Base-by-base conservation (phyloP, 2,797 vertebrate species). In the Epinephelus coioides region DNA sequence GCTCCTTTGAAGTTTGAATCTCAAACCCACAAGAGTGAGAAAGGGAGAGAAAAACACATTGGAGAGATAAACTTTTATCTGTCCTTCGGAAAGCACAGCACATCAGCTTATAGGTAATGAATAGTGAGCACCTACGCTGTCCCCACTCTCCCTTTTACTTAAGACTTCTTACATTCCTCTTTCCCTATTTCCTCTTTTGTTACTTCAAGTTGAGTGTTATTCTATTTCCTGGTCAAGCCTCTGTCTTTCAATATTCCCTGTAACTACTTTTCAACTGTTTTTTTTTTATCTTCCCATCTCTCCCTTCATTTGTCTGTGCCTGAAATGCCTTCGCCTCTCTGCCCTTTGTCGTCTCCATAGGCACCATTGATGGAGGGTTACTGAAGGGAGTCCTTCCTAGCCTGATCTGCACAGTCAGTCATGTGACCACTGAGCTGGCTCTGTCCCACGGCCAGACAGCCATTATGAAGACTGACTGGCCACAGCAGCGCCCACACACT, bases 381-480 rank as follows among this genome's bases (percentile, higher is more conserved):
- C 51, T 75, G 79, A 84, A 63, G 82, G 65, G 62, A 77, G 73
- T 57, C 72, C 61, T 60, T 86, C 72, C 76, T 47, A 61, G 83
- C 61, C 78, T 77, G 80, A 77, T 88, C 71, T 81, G 46, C 77
- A 75, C 69, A 82, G 72, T 85, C 81, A 73, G 88, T 83, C 88
- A 84, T 82, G 82, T 91, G 87, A 90, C 75, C 74, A 75, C 49
- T 67, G 82, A 82, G 83, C 84, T 88, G 92, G 91, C 89, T 87
- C 72, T 76, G 65, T 84, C 84, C 86, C 78, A 87, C 74, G 46
- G 76, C 79, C 84, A 79, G 79, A 85, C 88, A 89, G 81, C 87
- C 89, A 87, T 94, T 93, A 92, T 90, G 79, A 92, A 92, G 89
- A 89, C 86, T 87, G 90, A 91, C 88, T 88, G 89, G 87, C 82